phyloP scores from a whole-genome alignment of 2,797 vertebrate genomes.

The Glossophaga mutica region DNA sequence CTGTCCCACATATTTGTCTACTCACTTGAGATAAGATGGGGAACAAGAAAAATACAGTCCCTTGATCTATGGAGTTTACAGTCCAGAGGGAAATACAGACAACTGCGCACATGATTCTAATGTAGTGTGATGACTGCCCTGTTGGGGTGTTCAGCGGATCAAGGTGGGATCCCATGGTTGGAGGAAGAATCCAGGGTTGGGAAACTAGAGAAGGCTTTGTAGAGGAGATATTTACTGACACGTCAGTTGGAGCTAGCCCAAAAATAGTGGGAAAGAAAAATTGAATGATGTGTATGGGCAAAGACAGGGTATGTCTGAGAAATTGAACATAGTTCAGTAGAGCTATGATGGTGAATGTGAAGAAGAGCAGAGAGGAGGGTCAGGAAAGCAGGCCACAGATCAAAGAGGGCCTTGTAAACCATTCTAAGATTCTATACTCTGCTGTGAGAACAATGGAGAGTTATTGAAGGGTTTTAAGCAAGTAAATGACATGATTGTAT shows the following conservation, averaged over 20 bases:
- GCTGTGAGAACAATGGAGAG: background rate
- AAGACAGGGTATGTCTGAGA: background rate
- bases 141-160: background rate
- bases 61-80: background rate
- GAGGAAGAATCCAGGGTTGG: background rate
- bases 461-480: slow-evolving; percentile 1
- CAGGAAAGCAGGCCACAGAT: background rate
- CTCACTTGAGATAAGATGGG: background rate
- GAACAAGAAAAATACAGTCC: background rate
- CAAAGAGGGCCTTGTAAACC: background rate
- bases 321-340: background rate
- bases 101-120: background rate
- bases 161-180: background rate
- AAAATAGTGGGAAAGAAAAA: background rate
- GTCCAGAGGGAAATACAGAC: background rate
- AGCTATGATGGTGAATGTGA: background rate
- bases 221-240: background rate
- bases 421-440: background rate
- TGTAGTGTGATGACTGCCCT: background rate
- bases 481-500: background rate
- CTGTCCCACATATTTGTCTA: background rate
- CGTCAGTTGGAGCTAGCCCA: background rate
- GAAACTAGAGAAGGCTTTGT: background rate
- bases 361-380: background rate
- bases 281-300: background rate